Conservation (phyloP, 2,797 vertebrate genomes). For the Sardinella longiceps region DNA sequence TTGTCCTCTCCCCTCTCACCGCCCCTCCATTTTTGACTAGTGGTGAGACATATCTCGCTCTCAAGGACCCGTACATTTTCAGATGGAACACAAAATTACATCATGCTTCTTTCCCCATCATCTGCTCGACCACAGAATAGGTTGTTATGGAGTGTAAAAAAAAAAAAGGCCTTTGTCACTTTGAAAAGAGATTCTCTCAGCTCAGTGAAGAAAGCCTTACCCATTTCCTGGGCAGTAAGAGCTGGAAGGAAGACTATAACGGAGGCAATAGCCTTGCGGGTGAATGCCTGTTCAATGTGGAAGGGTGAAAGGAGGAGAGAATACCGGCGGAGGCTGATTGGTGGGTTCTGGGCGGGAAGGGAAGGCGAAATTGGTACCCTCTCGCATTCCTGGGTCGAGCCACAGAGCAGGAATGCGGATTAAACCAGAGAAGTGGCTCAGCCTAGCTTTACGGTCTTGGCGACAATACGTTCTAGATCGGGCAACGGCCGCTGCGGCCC, state of each 20-base stretch:
- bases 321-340: slow-evolving; percentile 31
- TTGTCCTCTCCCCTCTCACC: not conserved
- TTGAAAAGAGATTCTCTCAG: not conserved
- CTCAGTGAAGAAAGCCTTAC: not conserved
- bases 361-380: slow-evolving; percentile 46
- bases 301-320: slow-evolving; percentile 37
- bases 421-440: slow-evolving; percentile 33
- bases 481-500: not conserved
- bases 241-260: not conserved
- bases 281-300: slow-evolving; percentile 16
- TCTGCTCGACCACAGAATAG: not conserved
- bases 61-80: not conserved
- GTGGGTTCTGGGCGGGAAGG: slow-evolving; percentile 37
- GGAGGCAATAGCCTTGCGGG: not conserved
- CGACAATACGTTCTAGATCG: not conserved
- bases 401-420: slow-evolving; percentile 37
- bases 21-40: not conserved
- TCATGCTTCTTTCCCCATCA: not conserved
- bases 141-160: not conserved
- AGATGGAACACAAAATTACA: not conserved
- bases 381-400: slow-evolving; percentile 46
- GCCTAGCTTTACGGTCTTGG: not conserved
- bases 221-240: not conserved
- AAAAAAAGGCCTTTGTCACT: not conserved
- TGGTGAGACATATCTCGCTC: not conserved